Base-by-base conservation (phyloP, 2,888 invertebrate species). In the Drosophila pegasa region DNA sequence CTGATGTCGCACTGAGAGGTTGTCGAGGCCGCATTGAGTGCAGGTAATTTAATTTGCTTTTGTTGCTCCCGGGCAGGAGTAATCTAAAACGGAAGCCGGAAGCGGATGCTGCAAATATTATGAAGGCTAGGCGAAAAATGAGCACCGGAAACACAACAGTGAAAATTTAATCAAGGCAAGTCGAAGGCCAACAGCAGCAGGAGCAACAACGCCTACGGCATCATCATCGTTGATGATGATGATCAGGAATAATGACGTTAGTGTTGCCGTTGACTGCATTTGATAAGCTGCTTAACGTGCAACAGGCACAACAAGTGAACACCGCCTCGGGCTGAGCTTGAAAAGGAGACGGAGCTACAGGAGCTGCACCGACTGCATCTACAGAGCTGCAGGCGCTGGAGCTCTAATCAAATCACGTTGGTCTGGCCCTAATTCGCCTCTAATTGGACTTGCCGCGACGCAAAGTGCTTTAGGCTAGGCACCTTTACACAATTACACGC, bases 141-240 rank as follows among this genome's bases (percentile, higher is more conserved):
- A 68, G 75, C 75, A 63, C 66, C 63, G 84, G 78, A 84, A 84
- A 87, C 81, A 84, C 75, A 75, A 84, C 81, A 78, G 78, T 88
- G 83, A 71, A 87, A 89, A 88, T 89, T 89, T 88, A 87, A 87
- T 87, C 89, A 88, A 80, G 80, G 56, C 78, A 89, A 85, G 78
- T 87, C 85, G 62, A 70, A 66, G 50, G 73, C 41, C 73, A 69
- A 40, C 48, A 63, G 65, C 66, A 41, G 12, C 33, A 27, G 8
- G 33, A 25, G 5, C 33, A 25, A 5, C 25, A 25, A 25, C 25
- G 5, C 3, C 3, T 4, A 25, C 25, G 5, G 5, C 3, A 25
- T 4, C 25, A 25, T 4, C 3, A 25, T 4, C 12, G 59, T 35
- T 16, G n/a, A 63, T 18, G 29, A 63, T 45, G 37, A 31, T 40